A percentile compares a stretch with the other conserved stretches of the same genome.
These are phyloP conservation scores for Sphaerophoria rueppellii DNA, from an alignment of 2,888 invertebrate species.

Conservation along the genomic window DNA sequence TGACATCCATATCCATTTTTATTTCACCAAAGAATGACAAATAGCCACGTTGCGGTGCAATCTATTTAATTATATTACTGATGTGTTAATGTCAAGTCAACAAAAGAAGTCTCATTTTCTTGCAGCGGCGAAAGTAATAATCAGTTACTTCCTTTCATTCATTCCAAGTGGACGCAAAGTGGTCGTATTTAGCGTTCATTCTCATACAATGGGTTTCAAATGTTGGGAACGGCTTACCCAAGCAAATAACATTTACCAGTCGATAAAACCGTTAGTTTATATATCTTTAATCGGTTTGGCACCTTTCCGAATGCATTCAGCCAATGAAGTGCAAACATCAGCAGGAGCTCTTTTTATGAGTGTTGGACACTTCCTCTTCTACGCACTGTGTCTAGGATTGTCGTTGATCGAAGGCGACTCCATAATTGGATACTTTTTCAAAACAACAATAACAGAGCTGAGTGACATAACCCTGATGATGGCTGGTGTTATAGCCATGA, in stretches of 20 bases:
- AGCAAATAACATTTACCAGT: slow-evolving; percentile 80
- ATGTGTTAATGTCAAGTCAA: not conserved
- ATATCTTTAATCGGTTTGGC: slow-evolving; percentile 80
- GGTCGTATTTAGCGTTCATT: no score
- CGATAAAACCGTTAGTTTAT: slow-evolving; percentile 78
- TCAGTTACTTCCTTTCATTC: slow-evolving; percentile 38
- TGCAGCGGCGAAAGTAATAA: not conserved
- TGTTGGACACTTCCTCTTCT: slow-evolving; percentile 78
- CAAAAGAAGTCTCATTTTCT: not conserved
- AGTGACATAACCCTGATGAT: slow-evolving; percentile 79
- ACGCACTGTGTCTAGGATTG: slow-evolving; percentile 77
- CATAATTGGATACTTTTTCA: slow-evolving; percentile 81
- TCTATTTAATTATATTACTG: slow-evolving; percentile 59
- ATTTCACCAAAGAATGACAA: not conserved
- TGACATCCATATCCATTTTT: not conserved
- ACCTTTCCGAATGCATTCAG: slow-evolving; percentile 78
- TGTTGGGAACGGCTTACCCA: slow-evolving; percentile 78
- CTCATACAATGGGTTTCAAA: slow-evolving; percentile 76
- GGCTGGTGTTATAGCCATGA: slow-evolving; percentile 79
- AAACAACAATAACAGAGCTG: slow-evolving; percentile 80
- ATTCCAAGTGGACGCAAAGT: slow-evolving; percentile 30
- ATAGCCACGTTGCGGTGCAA: slow-evolving; percentile 9
- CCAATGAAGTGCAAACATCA: slow-evolving; percentile 79
- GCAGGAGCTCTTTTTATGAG: slow-evolving; percentile 77
- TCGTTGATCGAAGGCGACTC: slow-evolving; percentile 78